Evolutionary conservation across 2,113 vertebrate genomes (phyloP).

Genomic region (Bambusicola thoracicus): DNA sequence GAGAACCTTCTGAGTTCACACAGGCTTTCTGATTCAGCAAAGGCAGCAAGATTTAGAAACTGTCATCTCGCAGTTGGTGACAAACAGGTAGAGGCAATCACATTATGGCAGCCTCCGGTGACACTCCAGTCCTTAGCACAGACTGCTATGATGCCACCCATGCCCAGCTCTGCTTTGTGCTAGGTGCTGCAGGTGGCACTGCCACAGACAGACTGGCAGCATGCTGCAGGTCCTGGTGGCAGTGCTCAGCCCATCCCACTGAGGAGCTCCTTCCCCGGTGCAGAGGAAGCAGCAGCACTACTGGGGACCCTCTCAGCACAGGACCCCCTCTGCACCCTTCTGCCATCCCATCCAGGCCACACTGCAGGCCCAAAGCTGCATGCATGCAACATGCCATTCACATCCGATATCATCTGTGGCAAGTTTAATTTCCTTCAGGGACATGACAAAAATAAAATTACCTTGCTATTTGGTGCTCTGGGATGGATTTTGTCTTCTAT

Average conservation of each 20-base stretch:
- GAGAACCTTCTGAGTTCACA: not conserved
- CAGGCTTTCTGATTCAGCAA: not conserved
- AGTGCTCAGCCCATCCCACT: not conserved
- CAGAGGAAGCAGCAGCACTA: not conserved
- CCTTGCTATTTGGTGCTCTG: not conserved
- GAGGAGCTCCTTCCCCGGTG: not conserved
- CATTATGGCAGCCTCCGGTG: not conserved
- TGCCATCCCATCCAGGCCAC: not conserved
- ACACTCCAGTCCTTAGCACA: not conserved
- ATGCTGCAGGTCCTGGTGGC: not conserved
- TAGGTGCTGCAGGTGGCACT: fast-evolving
- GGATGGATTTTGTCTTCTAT: not conserved
- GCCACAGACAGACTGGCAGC: not conserved
- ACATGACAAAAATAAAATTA: not conserved
- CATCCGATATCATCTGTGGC: not conserved
- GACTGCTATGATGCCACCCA: not conserved
- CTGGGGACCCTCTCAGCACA: too few relatives aligned
- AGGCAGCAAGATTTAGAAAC: not conserved
- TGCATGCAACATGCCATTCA: fast-evolving
- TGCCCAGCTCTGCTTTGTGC: fast-evolving
- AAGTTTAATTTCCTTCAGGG: not conserved
- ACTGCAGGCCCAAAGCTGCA: not conserved
- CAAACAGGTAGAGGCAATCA: not conserved
- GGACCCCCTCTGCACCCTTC: not conserved
- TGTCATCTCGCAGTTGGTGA: not conserved